Base-by-base conservation (phyloP, 2,888 invertebrate genomes). In the Philonicus albiceps region DNA sequence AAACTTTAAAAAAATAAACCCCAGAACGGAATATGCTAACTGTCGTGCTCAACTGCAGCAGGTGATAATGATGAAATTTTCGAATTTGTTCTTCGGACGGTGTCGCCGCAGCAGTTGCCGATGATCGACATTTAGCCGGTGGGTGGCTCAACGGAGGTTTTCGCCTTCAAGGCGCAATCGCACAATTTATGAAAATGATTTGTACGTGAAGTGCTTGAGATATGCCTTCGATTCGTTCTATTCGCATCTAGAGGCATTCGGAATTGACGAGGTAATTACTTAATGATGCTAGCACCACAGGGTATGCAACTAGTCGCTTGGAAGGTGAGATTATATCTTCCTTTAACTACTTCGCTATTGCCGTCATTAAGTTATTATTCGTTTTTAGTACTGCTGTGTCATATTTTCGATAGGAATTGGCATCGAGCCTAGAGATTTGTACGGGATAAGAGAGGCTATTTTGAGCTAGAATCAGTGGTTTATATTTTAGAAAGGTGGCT, bases 11-110 rank as follows among this genome's bases (percentile, higher is more conserved):
- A 43, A 43, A 43, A 13, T 31, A 34, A 30, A 49, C 53, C 53
- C 43, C 53, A 13, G 1, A 30, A 13, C 53, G 34, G n/a, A 55
- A 30, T 16, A 31, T 81, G 31, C n/a, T n/a, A 27, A 8, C 53
- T 81, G 81, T 81, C 53, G 55, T 53, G 81, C 27, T 27, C 31
- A 30, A 30, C 49, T 53, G 49, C 80, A 53, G 80, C 53, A 80
- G 80, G 80, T 80, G 80, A 80, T 80, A 80, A 80, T 80, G 53
- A 80, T 53, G 80, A 80, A 80, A 80, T 80, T 74, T 80, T 80
- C 80, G 13, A 80, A 80, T 80, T 80, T 80, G 80, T 80, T 80
- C 53, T 49, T 16, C 49, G n/a, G 49, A 5, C n/a, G 4, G 6
- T n/a, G n/a, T 49, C 3, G 49, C 19, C 49, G 43, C 49, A 30